Base-by-base conservation (phyloP, 2,797 vertebrate species). In the Stomatorhinus walkeri region DNA sequence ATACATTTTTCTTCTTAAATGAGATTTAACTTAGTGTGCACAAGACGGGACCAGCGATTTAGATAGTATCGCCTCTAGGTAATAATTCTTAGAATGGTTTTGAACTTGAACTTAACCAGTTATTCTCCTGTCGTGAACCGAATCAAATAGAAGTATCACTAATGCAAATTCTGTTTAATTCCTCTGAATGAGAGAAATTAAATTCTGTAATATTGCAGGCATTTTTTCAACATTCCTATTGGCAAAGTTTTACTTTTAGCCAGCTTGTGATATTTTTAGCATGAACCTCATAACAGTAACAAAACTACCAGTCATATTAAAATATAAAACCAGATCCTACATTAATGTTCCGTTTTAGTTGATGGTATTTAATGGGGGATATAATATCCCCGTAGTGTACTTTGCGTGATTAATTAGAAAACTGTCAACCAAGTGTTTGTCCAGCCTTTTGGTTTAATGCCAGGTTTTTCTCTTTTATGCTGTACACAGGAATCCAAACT, bases 401-500 rank as follows among this genome's bases (percentile, higher is more conserved):
- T 72, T 7, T 72, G 32, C 40, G 32, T 72, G 68, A 72, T 40
- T 72, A 72, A 16, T 72, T 72, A 46, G 7, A 46, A 32, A 46
- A 81, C 36, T n/a, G 16, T 79, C 24, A 68, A 68, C 0, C 28
- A 10, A 46, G 19, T 81, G 76, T 81, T 79, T 79, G 72, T 79
- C 14, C 14, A 7, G 32, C 36, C 32, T 79, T 43, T 81, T 36
- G 19, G 2, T 81, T 46, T 81, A 81, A 81, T 46, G 76, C 40
- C 76, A 81, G 40, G 0, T 8, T 8, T 81, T 81, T 85, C 84
- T 51, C 76, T 76, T 24, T 87, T 87, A 36, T 22, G 10, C 22
- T 59, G 51, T 87, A n/a, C 64, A 48, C 61, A 51, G 91, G 93
- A 93, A 90, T 90, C 24, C 90, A 61, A 54, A 86, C 93, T 88